These are phyloP conservation scores for Hiodon tergisus DNA, from an alignment of 2,113 vertebrate species.

Conservation along the genomic window DNA sequence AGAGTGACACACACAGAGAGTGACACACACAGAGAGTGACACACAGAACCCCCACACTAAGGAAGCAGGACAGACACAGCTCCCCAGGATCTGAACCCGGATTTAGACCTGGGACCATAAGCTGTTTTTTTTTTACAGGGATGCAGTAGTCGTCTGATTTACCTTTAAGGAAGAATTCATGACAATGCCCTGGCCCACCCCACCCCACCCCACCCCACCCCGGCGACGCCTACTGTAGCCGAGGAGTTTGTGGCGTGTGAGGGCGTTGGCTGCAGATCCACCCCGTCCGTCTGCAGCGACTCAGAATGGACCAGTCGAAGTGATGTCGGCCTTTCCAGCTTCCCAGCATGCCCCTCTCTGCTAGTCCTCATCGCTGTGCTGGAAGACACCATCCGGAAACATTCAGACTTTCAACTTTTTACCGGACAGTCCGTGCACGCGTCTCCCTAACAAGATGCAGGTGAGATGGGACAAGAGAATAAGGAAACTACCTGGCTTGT, in stretches of 20 bases:
- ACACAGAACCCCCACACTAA: too few relatives aligned
- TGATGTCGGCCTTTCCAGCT: slow-evolving; percentile 45
- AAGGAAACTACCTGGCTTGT: slow-evolving; percentile 64
- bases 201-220: neutral
- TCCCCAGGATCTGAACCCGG: too few relatives aligned
- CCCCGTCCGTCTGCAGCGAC: slow-evolving; percentile 44
- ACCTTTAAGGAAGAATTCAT: too few relatives aligned
- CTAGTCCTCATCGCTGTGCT: slow-evolving; percentile 45
- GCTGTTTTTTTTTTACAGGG: too few relatives aligned
- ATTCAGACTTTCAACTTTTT: too few relatives aligned
- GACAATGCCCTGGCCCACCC: too few relatives aligned
- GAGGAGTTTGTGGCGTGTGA: slow-evolving; percentile 32
- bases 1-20: neutral
- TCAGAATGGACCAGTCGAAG: slow-evolving; percentile 48
- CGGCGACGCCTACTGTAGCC: slow-evolving; percentile 38
- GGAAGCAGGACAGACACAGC: too few relatives aligned
- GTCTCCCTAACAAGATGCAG: neutral
- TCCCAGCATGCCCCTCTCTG: slow-evolving; percentile 44
- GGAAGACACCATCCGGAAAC: neutral
- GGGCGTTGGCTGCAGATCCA: slow-evolving; percentile 43
- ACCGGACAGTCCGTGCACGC: neutral
- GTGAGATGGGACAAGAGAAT: neutral
- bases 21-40: neutral
- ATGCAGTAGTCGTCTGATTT: too few relatives aligned
- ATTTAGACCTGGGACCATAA: too few relatives aligned